Evolutionary conservation across 2,888 invertebrate species (phyloP).

Genomic region (Synanthedon formicaeformis): DNA sequence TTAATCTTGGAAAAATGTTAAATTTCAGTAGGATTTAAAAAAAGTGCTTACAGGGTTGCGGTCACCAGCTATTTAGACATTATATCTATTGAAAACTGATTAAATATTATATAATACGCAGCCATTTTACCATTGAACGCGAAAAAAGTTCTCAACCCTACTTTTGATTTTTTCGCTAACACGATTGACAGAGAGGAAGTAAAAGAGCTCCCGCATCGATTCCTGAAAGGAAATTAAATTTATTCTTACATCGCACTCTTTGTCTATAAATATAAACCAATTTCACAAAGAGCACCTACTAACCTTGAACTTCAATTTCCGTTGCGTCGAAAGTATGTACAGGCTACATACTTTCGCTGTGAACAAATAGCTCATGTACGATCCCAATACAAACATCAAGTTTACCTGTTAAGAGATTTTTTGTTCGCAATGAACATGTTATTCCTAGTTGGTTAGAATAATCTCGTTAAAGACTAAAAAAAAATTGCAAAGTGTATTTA

Average conservation of each 20-base stretch:
- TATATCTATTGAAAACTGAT: too few species aligned
- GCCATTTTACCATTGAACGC: conserved; percentile 48
- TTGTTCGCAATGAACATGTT: too few species aligned
- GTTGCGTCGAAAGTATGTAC: conserved; percentile 40
- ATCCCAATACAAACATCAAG: conserved; percentile 32
- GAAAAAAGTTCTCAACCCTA: conserved; percentile 55
- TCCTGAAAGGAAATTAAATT: conserved; percentile 28
- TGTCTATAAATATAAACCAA: neutral
- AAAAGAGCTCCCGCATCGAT: conserved; percentile 58
- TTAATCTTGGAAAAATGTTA: too few species aligned
- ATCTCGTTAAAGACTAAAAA: too few species aligned
- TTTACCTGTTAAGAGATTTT: conserved; percentile 26
- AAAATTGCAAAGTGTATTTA: too few species aligned
- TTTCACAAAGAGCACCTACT: conserved; percentile 2
- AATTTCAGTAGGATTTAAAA: too few species aligned
- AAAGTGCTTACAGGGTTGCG: too few species aligned
- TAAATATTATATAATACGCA: neutral
- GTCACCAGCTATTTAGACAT: too few species aligned
- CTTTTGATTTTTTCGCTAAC: conserved; percentile 55
- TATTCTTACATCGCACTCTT: neutral
- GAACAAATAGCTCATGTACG: conserved; percentile 43
- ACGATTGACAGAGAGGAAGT: conserved; percentile 55
- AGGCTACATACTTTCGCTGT: conserved; percentile 45
- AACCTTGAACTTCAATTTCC: conserved; percentile 53
- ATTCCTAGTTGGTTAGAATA: too few species aligned